Conservation (phyloP, 2,888 invertebrate species). For the Anthophora plumipes region DNA sequence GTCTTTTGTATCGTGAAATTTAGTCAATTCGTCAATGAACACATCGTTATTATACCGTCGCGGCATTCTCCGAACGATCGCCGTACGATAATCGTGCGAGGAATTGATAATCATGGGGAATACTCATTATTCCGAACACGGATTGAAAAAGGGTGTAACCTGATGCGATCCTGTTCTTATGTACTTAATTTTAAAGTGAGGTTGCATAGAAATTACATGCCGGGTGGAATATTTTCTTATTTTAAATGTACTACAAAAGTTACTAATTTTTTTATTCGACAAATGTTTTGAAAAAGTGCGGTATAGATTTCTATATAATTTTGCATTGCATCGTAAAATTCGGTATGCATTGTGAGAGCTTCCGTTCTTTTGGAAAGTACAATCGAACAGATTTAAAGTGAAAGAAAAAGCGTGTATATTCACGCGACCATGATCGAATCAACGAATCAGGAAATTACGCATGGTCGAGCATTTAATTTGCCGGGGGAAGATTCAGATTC, state of each 20-base stretch:
- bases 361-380: neutral
- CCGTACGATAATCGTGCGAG: constrained; percentile 26
- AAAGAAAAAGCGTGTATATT: neutral
- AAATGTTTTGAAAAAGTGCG: neutral
- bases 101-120: constrained; percentile 34
- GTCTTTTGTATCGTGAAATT: neutral
- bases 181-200: neutral
- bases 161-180: neutral
- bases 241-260: neutral
- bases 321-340: neutral
- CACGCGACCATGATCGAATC: neutral
- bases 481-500: constrained; percentile 28
- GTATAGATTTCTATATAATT: no score
- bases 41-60: neutral
- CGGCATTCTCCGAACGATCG: constrained; percentile 6
- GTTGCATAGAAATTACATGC: neutral
- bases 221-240: neutral
- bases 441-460: constrained; percentile 8
- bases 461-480: constrained; percentile 4
- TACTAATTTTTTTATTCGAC: neutral
- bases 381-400: neutral
- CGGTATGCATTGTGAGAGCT: neutral
- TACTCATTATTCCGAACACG: constrained; percentile 31
- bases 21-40: neutral
- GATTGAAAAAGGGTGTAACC: constrained; percentile 12